Evolutionary conservation across 2,113 vertebrate genomes (phyloP).

Genomic region (Prolemur simus): DNA sequence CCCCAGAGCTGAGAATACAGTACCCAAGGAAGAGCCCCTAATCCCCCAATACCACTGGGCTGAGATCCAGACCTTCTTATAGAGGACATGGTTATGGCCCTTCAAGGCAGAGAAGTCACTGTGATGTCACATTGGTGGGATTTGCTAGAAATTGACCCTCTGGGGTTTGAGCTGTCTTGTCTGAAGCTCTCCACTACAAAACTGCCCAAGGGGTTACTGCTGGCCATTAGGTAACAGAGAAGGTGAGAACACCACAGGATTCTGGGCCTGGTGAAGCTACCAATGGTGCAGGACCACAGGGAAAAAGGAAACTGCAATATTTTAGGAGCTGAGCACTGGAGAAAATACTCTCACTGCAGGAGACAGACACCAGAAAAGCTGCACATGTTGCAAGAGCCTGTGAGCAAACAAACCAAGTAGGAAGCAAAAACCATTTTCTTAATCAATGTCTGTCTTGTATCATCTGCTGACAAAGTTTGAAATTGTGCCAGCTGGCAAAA

Average conservation of each 20-base stretch:
- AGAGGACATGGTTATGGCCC: neutral
- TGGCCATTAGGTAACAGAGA: neutral
- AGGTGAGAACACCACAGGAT: accelerated
- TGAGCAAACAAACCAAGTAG: neutral
- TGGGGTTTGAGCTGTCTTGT: neutral
- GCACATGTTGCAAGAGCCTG: accelerated
- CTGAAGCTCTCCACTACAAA: neutral
- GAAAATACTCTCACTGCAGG: neutral
- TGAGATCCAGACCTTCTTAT: neutral
- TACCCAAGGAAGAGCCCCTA: neutral
- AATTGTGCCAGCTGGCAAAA: neutral
- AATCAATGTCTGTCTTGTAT: neutral
- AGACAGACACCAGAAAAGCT: neutral
- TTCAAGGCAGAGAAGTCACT: neutral
- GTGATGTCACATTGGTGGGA: neutral
- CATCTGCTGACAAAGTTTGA: neutral
- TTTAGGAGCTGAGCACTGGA: neutral
- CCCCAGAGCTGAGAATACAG: accelerated
- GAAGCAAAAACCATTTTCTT: neutral
- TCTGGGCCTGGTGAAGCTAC: too few relatives aligned
- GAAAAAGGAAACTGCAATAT: neutral
- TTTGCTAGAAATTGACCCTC: neutral
- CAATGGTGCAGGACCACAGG: neutral
- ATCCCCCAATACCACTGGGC: accelerated
- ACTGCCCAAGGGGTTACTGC: accelerated